Conservation (phyloP, 1,140 invertebrate genomes). For the Lucilia cuprina region DNA sequence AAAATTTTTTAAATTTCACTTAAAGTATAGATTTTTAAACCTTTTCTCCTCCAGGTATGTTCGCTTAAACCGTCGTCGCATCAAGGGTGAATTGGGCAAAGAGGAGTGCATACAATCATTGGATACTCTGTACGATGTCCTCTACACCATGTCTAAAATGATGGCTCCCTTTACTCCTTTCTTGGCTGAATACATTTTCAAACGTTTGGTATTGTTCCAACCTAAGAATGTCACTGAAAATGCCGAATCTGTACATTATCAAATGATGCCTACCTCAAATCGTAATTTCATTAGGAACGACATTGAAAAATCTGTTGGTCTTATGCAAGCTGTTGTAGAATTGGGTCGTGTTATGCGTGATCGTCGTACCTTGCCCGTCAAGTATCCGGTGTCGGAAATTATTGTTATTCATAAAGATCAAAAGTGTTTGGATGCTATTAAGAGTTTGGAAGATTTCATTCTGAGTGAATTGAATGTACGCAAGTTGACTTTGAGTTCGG, state of each 20-base stretch:
- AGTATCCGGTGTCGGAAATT: conserved; percentile 96
- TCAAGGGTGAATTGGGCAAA: conserved; percentile 85
- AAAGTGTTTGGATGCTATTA: conserved; percentile 81
- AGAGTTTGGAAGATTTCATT: conserved; percentile 85
- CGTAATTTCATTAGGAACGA: conserved; percentile 79
- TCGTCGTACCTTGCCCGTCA: conserved; percentile 90
- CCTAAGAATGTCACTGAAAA: conserved; percentile 45
- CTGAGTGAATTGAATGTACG: conserved; percentile 94
- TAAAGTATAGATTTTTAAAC: neutral
- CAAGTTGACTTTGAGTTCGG: conserved; percentile 84
- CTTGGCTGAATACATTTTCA: conserved; percentile 95
- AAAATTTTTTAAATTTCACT: neutral
- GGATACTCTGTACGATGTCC: conserved; percentile 86
- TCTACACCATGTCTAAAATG: conserved; percentile 88
- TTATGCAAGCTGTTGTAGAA: conserved; percentile 96
- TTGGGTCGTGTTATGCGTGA: conserved; percentile 92
- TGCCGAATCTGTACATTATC: conserved; percentile 80
- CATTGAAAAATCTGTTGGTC: conserved; percentile 88
- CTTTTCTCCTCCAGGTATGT: conserved; percentile 73
- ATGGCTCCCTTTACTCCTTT: conserved; percentile 99
- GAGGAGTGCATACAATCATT: conserved; percentile 85
- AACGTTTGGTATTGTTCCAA: conserved; percentile 71
- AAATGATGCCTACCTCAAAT: conserved; percentile 82
- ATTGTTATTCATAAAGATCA: conserved; percentile 91
- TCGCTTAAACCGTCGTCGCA: conserved; percentile 90